A percentile compares a stretch with the other conserved stretches of the same genome.
phyloP scores from a whole-genome alignment of 2,888 invertebrate genomes.

The Diabrotica balteata region DNA sequence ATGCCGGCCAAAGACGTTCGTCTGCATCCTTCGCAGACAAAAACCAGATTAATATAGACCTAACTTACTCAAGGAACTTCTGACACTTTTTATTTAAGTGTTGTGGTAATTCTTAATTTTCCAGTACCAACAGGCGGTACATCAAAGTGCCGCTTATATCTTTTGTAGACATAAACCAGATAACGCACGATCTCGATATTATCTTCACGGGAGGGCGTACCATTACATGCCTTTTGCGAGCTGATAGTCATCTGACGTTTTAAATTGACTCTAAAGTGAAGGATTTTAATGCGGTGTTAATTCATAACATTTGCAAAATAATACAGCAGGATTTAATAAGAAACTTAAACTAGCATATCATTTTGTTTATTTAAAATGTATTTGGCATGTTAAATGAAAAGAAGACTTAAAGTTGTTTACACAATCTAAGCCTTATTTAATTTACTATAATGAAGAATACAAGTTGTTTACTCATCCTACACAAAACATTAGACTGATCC shows the following conservation, averaged over 20 bases:
- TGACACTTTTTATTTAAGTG: slow-evolving; percentile 18
- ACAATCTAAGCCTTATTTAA: no score
- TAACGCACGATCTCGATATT: slow-evolving; percentile 30
- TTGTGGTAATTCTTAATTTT: slow-evolving; percentile 22
- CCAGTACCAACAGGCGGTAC: slow-evolving; percentile 22
- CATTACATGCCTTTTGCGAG: slow-evolving; percentile 35
- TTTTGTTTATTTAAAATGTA: no score
- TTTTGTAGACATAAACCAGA: slow-evolving; percentile 31
- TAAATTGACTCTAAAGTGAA: slow-evolving; percentile 9
- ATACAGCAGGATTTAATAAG: no score
- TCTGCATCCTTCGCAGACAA: not conserved
- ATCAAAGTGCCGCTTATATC: slow-evolving; percentile 24
- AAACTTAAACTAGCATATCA: no score
- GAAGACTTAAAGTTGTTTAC: no score
- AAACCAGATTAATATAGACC: slow-evolving; percentile 19
- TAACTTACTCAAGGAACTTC: slow-evolving; percentile 10
- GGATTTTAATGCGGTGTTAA: not conserved
- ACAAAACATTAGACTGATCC: no score
- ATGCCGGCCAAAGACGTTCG: slow-evolving; percentile 1
- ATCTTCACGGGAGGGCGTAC: slow-evolving; percentile 31
- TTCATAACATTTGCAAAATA: not conserved
- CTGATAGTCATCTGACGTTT: slow-evolving; percentile 31
- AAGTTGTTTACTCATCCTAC: no score
- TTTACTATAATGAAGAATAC: no score
- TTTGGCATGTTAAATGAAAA: no score